Evolutionary conservation across 2,888 invertebrate genomes (phyloP).

Genomic region (Axea sp.): DNA sequence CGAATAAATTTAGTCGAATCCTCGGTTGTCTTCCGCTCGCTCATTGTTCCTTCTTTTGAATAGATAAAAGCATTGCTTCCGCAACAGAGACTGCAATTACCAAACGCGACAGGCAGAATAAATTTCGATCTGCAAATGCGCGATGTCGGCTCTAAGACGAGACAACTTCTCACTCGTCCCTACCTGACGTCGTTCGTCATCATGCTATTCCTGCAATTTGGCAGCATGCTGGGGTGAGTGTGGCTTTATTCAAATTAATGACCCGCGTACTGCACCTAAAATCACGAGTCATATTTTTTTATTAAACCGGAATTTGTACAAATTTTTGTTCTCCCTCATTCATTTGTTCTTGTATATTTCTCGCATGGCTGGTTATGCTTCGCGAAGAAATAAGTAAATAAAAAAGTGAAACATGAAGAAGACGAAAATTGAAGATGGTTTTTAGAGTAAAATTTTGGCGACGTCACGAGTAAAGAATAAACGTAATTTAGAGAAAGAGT

Average conservation of each 20-base stretch:
- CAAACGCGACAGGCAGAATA: slow-evolving; percentile 59
- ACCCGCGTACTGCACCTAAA: slow-evolving; percentile 15
- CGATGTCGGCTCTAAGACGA: slow-evolving; percentile 83
- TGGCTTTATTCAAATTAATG: slow-evolving; percentile 26
- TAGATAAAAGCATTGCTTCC: slow-evolving; percentile 79
- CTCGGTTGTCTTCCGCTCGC: slow-evolving; percentile 41
- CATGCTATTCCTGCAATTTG: slow-evolving; percentile 84
- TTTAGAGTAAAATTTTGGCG: no score
- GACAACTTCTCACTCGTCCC: slow-evolving; percentile 84
- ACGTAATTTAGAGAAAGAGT: no score
- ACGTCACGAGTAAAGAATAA: no score
- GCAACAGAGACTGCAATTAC: slow-evolving; percentile 60
- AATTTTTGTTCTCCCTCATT: neutral
- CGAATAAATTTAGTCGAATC: slow-evolving; percentile 47
- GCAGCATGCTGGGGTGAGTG: slow-evolving; percentile 84
- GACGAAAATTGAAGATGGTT: no score
- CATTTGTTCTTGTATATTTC: slow-evolving; percentile 1
- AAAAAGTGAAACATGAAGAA: no score
- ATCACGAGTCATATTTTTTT: slow-evolving; percentile 14
- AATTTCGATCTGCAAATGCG: slow-evolving; percentile 80
- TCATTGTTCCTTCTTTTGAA: slow-evolving; percentile 61
- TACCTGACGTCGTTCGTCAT: slow-evolving; percentile 83
- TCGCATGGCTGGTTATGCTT: no score
- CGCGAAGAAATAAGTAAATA: no score
- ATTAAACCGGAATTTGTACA: slow-evolving; percentile 8